Conservation (phyloP, 2,113 vertebrate genomes). For the Cathartes aura region DNA sequence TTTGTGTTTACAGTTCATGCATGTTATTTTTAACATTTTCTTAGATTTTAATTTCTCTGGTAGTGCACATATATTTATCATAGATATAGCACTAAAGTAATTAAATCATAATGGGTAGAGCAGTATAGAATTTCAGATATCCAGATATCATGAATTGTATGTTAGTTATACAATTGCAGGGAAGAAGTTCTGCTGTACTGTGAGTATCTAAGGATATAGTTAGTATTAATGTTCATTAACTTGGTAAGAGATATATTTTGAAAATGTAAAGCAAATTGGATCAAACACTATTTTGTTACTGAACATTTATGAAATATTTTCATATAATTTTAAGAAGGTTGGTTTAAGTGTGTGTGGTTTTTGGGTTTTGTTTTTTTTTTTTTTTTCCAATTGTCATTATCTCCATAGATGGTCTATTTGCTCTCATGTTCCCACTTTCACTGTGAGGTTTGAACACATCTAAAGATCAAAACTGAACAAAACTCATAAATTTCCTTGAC, state of each 20-base stretch:
- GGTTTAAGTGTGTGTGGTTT: background rate
- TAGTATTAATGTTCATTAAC: background rate
- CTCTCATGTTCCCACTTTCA: background rate
- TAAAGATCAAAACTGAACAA: background rate
- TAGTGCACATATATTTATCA: background rate
- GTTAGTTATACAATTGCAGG: background rate
- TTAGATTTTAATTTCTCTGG: background rate
- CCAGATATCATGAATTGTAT: background rate
- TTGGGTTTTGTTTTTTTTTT: background rate
- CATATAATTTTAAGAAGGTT: background rate
- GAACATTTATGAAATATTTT: background rate
- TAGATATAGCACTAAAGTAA: background rate
- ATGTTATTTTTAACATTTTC: background rate
- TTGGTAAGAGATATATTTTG: background rate
- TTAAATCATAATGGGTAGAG: background rate
- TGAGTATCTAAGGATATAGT: background rate
- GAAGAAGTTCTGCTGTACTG: background rate
- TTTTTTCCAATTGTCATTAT: background rate
- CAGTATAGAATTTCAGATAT: background rate
- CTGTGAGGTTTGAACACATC: background rate
- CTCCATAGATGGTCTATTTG: background rate
- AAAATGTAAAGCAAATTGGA: background rate
- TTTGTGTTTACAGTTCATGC: background rate
- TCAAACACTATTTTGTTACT: background rate
- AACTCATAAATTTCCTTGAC: background rate